Evolutionary conservation across 1,140 invertebrate species (phyloP).

Genomic region (Meteorus sp.): DNA sequence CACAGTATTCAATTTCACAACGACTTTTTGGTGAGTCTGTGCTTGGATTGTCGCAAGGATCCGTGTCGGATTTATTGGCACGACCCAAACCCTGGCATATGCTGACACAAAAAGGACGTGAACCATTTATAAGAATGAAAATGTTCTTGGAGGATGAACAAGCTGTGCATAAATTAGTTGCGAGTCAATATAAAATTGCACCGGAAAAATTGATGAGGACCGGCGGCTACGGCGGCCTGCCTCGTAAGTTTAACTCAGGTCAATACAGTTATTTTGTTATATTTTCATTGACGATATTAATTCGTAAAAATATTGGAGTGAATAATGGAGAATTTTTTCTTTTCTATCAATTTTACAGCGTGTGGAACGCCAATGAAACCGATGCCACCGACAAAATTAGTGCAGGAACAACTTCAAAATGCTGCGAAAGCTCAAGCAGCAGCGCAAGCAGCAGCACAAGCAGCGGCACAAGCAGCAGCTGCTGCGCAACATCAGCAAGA

Average conservation of each 20-base stretch:
- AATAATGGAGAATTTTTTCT: not conserved
- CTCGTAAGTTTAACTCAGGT: constrained; percentile 69
- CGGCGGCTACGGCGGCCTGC: constrained; percentile 85
- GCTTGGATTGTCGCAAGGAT: constrained; percentile 93
- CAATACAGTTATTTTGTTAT: constrained; percentile 61
- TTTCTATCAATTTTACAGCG: constrained; percentile 58
- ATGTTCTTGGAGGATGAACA: constrained; percentile 98
- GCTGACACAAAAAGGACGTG: constrained; percentile 94
- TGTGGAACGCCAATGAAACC: constrained; percentile 74
- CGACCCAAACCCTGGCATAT: constrained; percentile 97
- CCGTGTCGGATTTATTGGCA: constrained; percentile 91
- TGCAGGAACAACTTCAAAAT: constrained; percentile 65
- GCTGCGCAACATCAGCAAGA: constrained; percentile 56
- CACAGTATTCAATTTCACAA: constrained; percentile 98
- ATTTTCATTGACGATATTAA: too few species aligned
- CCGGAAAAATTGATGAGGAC: constrained; percentile 95
- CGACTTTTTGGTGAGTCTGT: constrained; percentile 97
- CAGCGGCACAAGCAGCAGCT: constrained; percentile 47
- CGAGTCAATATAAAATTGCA: constrained; percentile 96
- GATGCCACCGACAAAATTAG: constrained; percentile 77
- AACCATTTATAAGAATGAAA: constrained; percentile 97
- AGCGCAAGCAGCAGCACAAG: constrained; percentile 51
- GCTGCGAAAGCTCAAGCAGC: constrained; percentile 54
- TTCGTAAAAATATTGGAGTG: not conserved
- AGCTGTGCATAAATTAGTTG: constrained; percentile 93